Base-by-base conservation (phyloP, 23 tunicate genomes). In the Oikopleura dioica region DNA sequence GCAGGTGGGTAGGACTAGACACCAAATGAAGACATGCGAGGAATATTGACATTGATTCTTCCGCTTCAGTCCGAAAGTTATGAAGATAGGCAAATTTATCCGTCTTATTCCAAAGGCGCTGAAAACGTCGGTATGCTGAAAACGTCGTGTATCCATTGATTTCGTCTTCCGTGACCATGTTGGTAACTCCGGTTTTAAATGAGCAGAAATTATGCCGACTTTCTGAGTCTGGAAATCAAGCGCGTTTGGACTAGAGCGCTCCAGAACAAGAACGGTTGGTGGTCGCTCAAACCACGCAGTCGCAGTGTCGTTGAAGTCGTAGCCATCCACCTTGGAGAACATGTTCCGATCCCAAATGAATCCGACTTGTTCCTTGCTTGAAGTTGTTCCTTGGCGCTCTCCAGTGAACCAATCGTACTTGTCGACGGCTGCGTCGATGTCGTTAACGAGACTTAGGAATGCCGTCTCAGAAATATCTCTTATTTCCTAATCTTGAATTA, bases 61-160 rank as follows among this genome's bases (percentile, higher is more conserved):
- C n/a, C n/a, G n/a, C n/a, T n/a, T n/a, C n/a, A n/a, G n/a, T n/a
- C n/a, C n/a, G n/a, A n/a, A n/a, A n/a, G n/a, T n/a, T n/a, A n/a
- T n/a, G n/a, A n/a, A n/a, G n/a, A n/a, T n/a, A n/a, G n/a, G n/a
- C n/a, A n/a, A n/a, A n/a, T n/a, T n/a, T n/a, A n/a, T n/a, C n/a
- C n/a, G n/a, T n/a, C n/a, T n/a, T n/a, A n/a, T n/a, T n/a, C n/a
- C n/a, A n/a, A n/a, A n/a, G 1, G 95, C 95, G 69, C 82, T 87
- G 2, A 87, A 76, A 75, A 82, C 95, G 36, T 87, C 95, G 2
- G 84, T 83, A 87, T 77, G 1, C 82, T 69, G 16, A 79, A 76
- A 37, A 82, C 76, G 82, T 82, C 37, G 23, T 77, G 63, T 29
- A 37, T 33, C 26, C 5, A 2, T 63, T 28, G 26, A 63, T 63